Conservation (phyloP, 2,113 vertebrate genomes). For the Thalassoma bifasciatum region DNA sequence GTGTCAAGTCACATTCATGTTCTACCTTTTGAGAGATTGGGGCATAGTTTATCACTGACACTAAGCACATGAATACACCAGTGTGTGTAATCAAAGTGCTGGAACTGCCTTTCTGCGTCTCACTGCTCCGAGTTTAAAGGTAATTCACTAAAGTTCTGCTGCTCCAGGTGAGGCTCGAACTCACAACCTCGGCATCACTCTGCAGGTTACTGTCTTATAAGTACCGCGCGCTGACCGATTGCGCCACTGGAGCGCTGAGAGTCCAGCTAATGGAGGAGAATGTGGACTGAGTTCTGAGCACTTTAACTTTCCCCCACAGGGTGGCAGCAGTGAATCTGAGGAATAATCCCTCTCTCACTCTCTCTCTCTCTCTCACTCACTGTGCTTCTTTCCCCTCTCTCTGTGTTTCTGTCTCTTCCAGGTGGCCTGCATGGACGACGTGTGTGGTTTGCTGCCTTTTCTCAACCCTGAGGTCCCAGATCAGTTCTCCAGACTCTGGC, state of each 20-base stretch:
- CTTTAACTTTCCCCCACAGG: conserved; percentile 12
- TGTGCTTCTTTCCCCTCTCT: too few relatives aligned
- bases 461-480: conserved; percentile 96
- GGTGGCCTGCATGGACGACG: conserved; percentile 98
- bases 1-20: too few relatives aligned
- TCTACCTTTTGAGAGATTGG: too few relatives aligned
- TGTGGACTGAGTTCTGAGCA: neutral
- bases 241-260: neutral
- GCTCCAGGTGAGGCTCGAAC: conserved; percentile 49
- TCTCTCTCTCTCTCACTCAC: too few relatives aligned
- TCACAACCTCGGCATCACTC: conserved; percentile 33
- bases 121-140: too few relatives aligned
- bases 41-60: too few relatives aligned
- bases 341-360: neutral
- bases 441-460: conserved; percentile 96
- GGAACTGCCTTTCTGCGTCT: too few relatives aligned
- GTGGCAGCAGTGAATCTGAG: conserved; percentile 16
- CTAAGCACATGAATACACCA: too few relatives aligned
- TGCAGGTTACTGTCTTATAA: conserved; percentile 35
- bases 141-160: neutral
- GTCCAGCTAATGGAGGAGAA: accelerated
- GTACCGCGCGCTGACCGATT: conserved; percentile 36
- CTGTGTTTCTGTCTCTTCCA: conserved; percentile 55
- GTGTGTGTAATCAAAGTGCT: too few relatives aligned
- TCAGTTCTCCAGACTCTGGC: conserved; percentile 98